Percentiles rank a stretch among this genome's conserved stretches.
Conservation (phyloP, 1,140 invertebrate species). For the Hestina assimilis region DNA sequence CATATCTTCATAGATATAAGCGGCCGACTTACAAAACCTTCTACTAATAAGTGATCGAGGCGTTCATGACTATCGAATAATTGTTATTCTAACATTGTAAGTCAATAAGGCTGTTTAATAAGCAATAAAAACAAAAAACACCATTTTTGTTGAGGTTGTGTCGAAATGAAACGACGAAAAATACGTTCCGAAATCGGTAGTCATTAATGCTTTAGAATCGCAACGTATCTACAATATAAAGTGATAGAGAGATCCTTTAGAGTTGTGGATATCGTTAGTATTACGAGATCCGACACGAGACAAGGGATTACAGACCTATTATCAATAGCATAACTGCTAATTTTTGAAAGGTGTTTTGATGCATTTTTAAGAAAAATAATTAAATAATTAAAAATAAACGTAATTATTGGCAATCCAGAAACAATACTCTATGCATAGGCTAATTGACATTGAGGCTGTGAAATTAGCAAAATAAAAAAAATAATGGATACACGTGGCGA, state of each 20-base stretch:
- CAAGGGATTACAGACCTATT: conserved; percentile 65
- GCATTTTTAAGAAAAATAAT: conserved; percentile 73
- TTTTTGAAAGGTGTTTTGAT: conserved; percentile 77
- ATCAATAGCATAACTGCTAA: conserved; percentile 74
- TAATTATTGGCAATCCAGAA: conserved; percentile 76
- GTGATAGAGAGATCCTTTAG: no score
- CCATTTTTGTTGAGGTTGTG: conserved; percentile 20
- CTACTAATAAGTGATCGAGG: conserved; percentile 53
- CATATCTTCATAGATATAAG: conserved; percentile 77
- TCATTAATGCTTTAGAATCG: conserved; percentile 30
- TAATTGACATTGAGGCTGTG: conserved; percentile 77
- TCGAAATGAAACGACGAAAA: neutral
- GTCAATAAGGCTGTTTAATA: conserved; percentile 22
- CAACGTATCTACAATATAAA: conserved; percentile 41
- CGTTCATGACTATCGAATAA: conserved; percentile 40
- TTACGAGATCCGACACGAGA: conserved; percentile 59
- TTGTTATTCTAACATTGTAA: conserved; percentile 1
- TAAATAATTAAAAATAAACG: conserved; percentile 58
- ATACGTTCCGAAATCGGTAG: conserved; percentile 27
- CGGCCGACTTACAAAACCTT: conserved; percentile 62
- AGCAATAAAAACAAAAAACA: conserved; percentile 25
- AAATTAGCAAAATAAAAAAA: conserved; percentile 76
- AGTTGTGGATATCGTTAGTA: conserved; percentile 38
- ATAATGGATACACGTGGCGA: conserved; percentile 69
- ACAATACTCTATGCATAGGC: conserved; percentile 77